Conservation (phyloP, 2,113 vertebrate genomes). For the Mohoua ochrocephala region DNA sequence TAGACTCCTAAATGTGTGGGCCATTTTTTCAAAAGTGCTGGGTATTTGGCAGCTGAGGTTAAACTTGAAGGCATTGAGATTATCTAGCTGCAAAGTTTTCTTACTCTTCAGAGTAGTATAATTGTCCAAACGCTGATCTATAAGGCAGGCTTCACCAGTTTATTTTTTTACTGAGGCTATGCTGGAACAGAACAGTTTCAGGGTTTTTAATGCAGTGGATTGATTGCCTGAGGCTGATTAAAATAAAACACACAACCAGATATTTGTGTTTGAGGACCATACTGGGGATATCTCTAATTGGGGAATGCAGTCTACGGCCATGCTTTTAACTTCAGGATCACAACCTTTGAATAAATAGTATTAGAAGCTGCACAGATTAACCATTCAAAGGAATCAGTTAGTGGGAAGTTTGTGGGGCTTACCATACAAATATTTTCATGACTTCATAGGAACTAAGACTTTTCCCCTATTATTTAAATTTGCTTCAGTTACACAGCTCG, state of each 20-base stretch:
- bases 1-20: neutral
- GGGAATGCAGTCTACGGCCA: fast-evolving
- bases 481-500: neutral
- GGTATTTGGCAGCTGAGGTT: neutral
- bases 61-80: neutral
- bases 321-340: neutral
- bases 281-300: neutral
- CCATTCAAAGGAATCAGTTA: neutral
- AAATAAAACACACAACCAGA: neutral
- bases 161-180: neutral
- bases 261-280: neutral
- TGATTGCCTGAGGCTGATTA: neutral
- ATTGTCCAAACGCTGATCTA: neutral
- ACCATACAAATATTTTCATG: neutral
- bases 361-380: neutral
- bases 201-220: neutral
- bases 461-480: neutral
- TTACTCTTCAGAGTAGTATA: neutral
- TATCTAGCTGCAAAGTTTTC: neutral
- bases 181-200: neutral
- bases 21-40: neutral
- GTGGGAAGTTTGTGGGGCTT: neutral
- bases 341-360: neutral
- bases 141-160: neutral
- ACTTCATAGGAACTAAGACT: neutral